Evolutionary conservation across 2,113 vertebrate genomes (phyloP).

Genomic region (Channa maculata): DNA sequence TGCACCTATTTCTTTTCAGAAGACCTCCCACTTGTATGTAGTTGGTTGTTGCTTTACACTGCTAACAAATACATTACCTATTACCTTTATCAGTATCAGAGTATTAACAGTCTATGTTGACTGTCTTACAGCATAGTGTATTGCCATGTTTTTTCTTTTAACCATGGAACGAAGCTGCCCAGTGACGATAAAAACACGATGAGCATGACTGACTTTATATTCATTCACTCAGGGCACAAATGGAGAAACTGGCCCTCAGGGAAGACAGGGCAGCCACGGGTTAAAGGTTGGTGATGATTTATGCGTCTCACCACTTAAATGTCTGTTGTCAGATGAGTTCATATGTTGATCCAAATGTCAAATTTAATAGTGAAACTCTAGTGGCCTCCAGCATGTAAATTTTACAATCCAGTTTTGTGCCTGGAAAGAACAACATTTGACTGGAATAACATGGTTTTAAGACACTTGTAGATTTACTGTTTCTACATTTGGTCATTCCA

Average conservation of each 20-base stretch:
- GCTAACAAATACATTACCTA: too few species aligned
- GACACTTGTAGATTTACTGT: too few species aligned
- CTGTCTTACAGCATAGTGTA: too few species aligned
- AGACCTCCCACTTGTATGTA: too few species aligned
- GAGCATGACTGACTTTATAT: conserved; percentile 40
- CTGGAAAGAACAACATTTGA: not conserved
- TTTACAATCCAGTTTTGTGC: not conserved
- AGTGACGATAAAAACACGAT: not conserved
- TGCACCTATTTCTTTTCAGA: too few species aligned
- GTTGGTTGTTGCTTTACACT: too few species aligned
- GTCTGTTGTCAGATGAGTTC: conserved; percentile 37
- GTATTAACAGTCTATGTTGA: too few species aligned
- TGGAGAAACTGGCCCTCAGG: conserved; percentile 84
- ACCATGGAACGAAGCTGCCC: too few species aligned
- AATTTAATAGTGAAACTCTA: conserved; percentile 25
- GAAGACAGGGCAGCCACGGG: conserved; percentile 84
- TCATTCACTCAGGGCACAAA: conserved; percentile 83
- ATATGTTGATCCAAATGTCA: conserved; percentile 35
- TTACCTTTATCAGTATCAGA: too few species aligned
- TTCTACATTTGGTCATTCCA: not conserved
- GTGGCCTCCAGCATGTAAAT: not conserved
- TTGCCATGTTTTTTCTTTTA: too few species aligned
- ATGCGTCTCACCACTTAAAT: conserved; percentile 5
- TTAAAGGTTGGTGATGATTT: conserved; percentile 84
- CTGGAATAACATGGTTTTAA: not conserved